A percentile compares a stretch with the other conserved stretches of the same genome.
These are phyloP conservation scores for Philhelius pedissequus DNA, from an alignment of 2,888 invertebrate genomes.

Conservation along the genomic window DNA sequence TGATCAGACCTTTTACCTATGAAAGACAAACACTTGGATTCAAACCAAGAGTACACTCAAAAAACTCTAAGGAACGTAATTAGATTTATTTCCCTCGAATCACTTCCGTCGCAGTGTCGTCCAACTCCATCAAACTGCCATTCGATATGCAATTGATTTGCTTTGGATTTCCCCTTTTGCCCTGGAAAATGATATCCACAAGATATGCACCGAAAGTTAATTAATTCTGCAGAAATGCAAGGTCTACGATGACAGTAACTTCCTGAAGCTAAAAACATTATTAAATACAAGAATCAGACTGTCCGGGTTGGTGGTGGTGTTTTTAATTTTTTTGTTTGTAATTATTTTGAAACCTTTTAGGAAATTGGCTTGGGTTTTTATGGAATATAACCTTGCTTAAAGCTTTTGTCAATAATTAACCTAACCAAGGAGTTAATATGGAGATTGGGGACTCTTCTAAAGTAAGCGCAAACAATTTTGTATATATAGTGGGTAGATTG, in stretches of 20 bases:
- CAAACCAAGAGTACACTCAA: neutral
- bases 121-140: constrained; percentile 1
- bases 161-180: neutral
- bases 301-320: neutral
- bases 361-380: neutral
- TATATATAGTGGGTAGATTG: neutral
- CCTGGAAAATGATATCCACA: neutral
- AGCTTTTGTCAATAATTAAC: neutral
- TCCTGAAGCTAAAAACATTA: no score
- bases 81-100: constrained; percentile 28
- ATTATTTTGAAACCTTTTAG: constrained; percentile 69
- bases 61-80: constrained; percentile 28
- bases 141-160: neutral
- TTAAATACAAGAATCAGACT: neutral
- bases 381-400: neutral
- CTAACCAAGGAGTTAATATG: neutral
- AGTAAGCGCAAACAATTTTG: neutral
- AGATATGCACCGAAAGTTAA: constrained; percentile 13
- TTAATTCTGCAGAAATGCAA: constrained; percentile 14
- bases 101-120: neutral
- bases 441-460: neutral
- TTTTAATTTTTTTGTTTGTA: constrained; percentile 39
- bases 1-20: neutral
- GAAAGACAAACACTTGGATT: neutral
- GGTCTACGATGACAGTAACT: neutral